phyloP scores from a whole-genome alignment of 2,113 vertebrate genomes.

The Ptychochromis oligacanthus region DNA sequence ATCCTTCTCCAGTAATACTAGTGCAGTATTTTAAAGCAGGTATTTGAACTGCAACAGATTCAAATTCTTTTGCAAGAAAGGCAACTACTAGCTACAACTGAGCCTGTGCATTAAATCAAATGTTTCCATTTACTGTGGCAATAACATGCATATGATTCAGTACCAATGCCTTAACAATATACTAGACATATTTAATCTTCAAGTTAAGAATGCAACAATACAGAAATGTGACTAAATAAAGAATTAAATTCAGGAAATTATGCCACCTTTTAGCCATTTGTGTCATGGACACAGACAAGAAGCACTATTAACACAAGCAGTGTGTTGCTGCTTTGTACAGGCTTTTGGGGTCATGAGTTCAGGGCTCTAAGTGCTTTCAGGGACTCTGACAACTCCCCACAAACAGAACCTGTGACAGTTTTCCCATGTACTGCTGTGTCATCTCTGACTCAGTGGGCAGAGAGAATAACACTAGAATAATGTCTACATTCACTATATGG shows the following conservation, averaged over 20 bases:
- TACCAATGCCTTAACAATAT: background rate
- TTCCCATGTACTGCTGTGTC: conserved; percentile 36
- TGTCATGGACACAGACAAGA: background rate
- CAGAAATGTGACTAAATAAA: background rate
- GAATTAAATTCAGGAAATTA: background rate
- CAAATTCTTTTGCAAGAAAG: background rate
- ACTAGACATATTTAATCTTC: background rate
- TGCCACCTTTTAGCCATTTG: background rate
- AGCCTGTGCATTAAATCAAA: background rate
- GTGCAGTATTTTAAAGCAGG: conserved; percentile 30
- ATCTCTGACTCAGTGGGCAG: conserved; percentile 27
- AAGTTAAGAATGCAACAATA: background rate
- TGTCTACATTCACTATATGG: conserved; percentile 13
- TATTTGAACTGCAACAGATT: conserved; percentile 24
- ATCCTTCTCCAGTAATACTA: conserved; percentile 31
- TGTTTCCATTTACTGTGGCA: background rate
- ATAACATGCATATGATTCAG: background rate
- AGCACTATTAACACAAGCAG: background rate
- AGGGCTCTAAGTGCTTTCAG: conserved; percentile 56
- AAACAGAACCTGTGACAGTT: conserved; percentile 28
- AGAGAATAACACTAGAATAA: background rate
- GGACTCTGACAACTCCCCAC: conserved; percentile 33
- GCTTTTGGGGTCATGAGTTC: conserved; percentile 32
- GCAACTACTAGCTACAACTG: background rate
- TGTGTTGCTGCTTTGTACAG: conserved; percentile 23